Conservation (phyloP, 2,113 vertebrate species). For the Malurus melanocephalus region DNA sequence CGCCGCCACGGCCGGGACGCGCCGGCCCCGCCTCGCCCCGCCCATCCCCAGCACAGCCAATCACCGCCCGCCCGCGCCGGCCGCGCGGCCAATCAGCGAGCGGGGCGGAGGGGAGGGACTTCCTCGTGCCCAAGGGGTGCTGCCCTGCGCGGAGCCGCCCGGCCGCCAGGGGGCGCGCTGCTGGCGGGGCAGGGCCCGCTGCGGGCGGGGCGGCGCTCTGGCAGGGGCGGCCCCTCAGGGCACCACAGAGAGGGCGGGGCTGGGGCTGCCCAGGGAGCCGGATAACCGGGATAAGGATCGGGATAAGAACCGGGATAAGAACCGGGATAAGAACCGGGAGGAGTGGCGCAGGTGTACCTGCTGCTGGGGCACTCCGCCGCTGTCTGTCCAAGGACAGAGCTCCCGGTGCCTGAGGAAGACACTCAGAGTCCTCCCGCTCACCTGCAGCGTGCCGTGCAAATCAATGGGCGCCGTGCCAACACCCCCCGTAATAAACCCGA, state of each 20-base stretch:
- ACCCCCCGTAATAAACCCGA: too few relatives aligned
- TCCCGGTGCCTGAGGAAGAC: neutral
- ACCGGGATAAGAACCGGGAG: rapidly evolving
- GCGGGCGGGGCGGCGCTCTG: neutral
- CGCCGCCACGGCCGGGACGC: neutral
- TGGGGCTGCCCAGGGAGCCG: rapidly evolving
- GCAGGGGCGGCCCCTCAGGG: neutral
- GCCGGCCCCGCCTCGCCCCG: neutral
- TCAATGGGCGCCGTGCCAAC: neutral
- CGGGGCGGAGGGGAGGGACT: neutral
- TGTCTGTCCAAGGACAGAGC: rapidly evolving
- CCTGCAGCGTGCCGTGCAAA: neutral
- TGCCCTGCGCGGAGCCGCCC: neutral
- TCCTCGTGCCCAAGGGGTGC: neutral
- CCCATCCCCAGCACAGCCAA: neutral
- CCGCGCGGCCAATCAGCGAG: neutral
- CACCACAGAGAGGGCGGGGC: neutral
- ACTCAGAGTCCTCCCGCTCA: neutral
- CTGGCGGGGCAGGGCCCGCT: neutral
- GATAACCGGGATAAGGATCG: rapidly evolving
- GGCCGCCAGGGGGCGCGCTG: neutral
- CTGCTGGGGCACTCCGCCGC: rapidly evolving
- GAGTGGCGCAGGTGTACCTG: too few relatives aligned
- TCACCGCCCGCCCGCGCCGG: neutral
- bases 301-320: rapidly evolving